These are phyloP conservation scores for Montipora cactus DNA, from an alignment of 64 coral and sea anemone species.

Conservation along the genomic window DNA sequence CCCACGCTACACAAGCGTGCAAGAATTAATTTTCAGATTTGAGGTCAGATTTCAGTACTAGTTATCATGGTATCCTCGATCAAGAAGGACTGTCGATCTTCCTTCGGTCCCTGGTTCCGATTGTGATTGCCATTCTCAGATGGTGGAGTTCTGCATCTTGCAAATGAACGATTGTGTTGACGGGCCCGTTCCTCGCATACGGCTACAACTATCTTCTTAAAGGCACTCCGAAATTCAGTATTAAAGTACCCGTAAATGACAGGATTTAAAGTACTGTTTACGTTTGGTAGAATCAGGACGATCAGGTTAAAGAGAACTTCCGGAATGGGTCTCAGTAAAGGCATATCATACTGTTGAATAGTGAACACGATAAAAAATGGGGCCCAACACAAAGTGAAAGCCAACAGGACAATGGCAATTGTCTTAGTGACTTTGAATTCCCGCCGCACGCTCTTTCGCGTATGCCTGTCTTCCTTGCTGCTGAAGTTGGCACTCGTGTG, in stretches of 20 bases:
- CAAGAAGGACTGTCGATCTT: not conserved
- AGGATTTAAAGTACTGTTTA: slow-evolving; percentile 85
- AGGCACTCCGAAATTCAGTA: slow-evolving; percentile 74
- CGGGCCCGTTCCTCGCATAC: not conserved
- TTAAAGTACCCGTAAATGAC: slow-evolving; percentile 92
- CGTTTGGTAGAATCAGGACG: slow-evolving; percentile 68
- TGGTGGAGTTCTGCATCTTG: not conserved
- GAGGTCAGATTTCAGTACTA: not conserved
- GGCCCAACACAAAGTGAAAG: slow-evolving; percentile 85
- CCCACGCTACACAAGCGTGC: too few relatives aligned
- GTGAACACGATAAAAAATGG: slow-evolving; percentile 91
- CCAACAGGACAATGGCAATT: slow-evolving; percentile 72
- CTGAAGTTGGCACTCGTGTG: slow-evolving; percentile 21
- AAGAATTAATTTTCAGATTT: too few relatives aligned
- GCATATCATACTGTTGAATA: slow-evolving; percentile 30
- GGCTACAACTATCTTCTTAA: slow-evolving; percentile 68
- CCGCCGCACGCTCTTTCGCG: slow-evolving; percentile 50
- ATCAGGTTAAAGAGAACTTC: slow-evolving; percentile 23
- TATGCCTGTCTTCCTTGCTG: slow-evolving; percentile 76
- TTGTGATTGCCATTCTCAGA: not conserved
- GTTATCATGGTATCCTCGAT: not conserved
- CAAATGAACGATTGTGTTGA: not conserved
- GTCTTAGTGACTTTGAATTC: slow-evolving; percentile 96
- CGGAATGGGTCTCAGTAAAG: not conserved
- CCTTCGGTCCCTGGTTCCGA: not conserved